These are phyloP conservation scores for Chaetura pelagica DNA, from an alignment of 2,113 vertebrate species.

Conservation along the genomic window DNA sequence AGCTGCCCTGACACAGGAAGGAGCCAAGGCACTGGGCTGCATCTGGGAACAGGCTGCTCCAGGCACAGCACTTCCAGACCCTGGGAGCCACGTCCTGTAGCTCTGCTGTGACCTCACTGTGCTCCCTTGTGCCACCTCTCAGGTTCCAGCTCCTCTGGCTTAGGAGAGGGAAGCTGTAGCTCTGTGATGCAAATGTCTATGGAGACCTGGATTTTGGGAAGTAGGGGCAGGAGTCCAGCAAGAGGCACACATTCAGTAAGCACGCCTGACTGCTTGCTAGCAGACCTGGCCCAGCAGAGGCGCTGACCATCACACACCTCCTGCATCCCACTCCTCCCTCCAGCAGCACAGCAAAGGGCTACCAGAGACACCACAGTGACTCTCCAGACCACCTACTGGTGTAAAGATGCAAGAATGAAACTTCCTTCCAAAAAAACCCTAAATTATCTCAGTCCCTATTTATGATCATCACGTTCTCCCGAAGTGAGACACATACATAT, in stretches of 20 bases:
- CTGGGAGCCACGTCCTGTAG: accelerated
- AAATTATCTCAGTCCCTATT: not conserved
- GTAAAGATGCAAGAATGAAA: not conserved
- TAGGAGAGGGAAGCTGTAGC: not conserved
- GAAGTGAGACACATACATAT: not conserved
- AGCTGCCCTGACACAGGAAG: not conserved
- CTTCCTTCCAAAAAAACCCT: not conserved
- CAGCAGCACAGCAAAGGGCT: not conserved
- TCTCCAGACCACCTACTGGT: not conserved
- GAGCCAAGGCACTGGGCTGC: not conserved
- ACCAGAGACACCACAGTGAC: not conserved
- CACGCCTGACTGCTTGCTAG: not conserved
- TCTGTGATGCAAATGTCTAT: accelerated
- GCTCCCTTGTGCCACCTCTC: not conserved
- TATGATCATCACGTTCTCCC: not conserved
- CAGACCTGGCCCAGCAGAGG: not conserved
- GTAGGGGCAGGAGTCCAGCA: not conserved
- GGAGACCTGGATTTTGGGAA: not conserved
- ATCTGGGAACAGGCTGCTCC: not conserved
- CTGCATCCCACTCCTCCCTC: not conserved
- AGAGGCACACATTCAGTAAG: accelerated
- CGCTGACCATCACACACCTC: accelerated
- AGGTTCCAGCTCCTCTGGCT: not conserved
- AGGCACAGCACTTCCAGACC: accelerated
- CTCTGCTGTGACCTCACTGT: accelerated